These are phyloP conservation scores for Brachionus koreanus DNA, from an alignment of 1,140 invertebrate genomes.

Conservation along the genomic window DNA sequence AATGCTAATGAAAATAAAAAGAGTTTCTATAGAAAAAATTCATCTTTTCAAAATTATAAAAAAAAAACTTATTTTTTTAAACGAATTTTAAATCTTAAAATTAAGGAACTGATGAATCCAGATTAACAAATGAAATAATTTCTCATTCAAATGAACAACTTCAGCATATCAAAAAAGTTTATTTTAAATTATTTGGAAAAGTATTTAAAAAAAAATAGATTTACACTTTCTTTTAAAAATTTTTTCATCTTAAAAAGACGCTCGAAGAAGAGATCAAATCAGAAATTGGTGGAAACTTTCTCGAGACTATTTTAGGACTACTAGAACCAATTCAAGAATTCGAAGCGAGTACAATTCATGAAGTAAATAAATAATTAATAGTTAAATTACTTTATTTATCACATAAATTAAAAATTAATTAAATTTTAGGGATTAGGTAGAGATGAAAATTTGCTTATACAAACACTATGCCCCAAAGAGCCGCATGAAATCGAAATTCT, in stretches of 20 bases:
- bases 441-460: not conserved
- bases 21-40: too few species aligned
- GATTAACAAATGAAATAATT: not conserved
- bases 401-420: not conserved
- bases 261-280: not conserved
- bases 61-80: too few species aligned
- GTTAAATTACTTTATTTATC: not conserved
- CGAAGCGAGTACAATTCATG: conserved; percentile 20
- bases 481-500: not conserved
- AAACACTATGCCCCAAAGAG: conserved; percentile 2
- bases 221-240: not conserved
- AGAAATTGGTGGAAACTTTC: conserved; percentile 21
- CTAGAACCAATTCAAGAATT: not conserved
- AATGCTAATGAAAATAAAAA: too few species aligned
- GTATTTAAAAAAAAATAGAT: not conserved
- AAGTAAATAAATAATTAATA: not conserved
- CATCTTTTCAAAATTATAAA: too few species aligned
- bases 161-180: conserved; percentile 1
- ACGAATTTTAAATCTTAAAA: too few species aligned
- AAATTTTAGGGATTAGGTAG: not conserved
- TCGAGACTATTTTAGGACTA: not conserved
- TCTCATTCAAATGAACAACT: not conserved
- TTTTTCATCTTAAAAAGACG: not conserved
- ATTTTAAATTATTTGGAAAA: not conserved
- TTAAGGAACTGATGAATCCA: conserved; percentile 18